Conservation (phyloP, 2,888 invertebrate genomes). For the Callyntrura sp. region DNA sequence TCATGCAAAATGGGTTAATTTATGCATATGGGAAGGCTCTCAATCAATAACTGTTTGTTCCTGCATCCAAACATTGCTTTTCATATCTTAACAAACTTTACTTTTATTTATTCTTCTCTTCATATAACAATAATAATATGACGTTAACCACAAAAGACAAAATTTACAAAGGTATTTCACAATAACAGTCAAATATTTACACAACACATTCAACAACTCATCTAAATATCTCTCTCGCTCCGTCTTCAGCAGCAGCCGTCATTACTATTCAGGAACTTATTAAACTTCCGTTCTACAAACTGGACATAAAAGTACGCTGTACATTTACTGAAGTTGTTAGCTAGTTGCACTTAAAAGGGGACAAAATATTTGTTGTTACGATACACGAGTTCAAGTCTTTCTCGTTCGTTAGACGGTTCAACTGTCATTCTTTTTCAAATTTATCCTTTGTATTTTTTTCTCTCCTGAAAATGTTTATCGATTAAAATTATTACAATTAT, state of each 20-base stretch:
- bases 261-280: too few relatives aligned
- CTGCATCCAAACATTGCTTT: too few relatives aligned
- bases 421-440: background rate
- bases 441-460: background rate
- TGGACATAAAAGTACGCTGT: conserved; percentile 23
- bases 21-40: too few relatives aligned
- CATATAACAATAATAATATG: conserved; percentile 57
- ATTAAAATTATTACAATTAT: background rate
- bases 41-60: too few relatives aligned
- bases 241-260: background rate
- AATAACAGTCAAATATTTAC: conserved; percentile 72
- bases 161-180: conserved; percentile 66
- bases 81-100: conserved; percentile 30
- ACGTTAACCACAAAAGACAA: conserved; percentile 48
- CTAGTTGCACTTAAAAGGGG: conserved; percentile 20
- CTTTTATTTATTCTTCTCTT: conserved; percentile 40
- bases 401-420: background rate
- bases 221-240: background rate
- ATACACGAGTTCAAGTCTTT: background rate
- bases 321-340: background rate
- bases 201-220: conserved; percentile 29
- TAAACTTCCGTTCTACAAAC: background rate
- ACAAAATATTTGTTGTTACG: background rate
- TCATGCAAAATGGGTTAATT: too few relatives aligned
- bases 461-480: background rate